Evolutionary conservation across 2,888 invertebrate genomes (phyloP), one percentile per base, ranked within the genome.

Genomic region (Caenorhabditis wallacei): DNA sequence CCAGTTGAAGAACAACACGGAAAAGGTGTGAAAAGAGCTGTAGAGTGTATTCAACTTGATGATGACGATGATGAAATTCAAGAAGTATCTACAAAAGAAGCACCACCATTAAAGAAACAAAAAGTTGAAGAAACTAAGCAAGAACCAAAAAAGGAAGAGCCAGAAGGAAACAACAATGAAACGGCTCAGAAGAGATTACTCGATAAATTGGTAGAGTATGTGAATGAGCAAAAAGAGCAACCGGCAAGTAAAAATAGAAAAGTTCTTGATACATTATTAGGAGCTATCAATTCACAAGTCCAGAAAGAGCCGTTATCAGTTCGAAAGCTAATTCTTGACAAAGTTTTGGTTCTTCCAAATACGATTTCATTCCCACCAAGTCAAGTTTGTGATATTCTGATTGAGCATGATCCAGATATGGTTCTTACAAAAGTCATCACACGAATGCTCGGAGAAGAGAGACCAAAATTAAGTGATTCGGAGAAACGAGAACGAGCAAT

Each of bases 281-380:
- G 88, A 35, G 90, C 91, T 11, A 90, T 91, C 66, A 91, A 91
- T 61, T 82, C 88, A 8, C 90, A 91, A 72, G 88, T 91, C 0
- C 90, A 91, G 76, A 85, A 86, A 40, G 90, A 90, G 71, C 91
- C 91, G 8, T 85, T 89, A 13, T 85, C 88, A 13, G 91, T 91
- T 7, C 80, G 90, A 5, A 88, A 88, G 57, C 80, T 91, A 46
- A 91, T 91, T 46, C 72, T 91, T 63, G 91, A 91, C 72, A 91
- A 91, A 82, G 86, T 89, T 43, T 83, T 91, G 11, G 90, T 91
- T 10, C 85, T 91, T 0, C 91, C 91, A 5, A 91, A 91, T 78
- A 89, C 91, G 2, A 91, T 91, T 35, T 89, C 90, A 1, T 87
- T 90, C 69, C 91, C 91, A 43, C 91, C 91, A 8, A 89, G 89